Conservation (phyloP, 2,797 vertebrate species). For the Bryconaethiops microstoma region DNA sequence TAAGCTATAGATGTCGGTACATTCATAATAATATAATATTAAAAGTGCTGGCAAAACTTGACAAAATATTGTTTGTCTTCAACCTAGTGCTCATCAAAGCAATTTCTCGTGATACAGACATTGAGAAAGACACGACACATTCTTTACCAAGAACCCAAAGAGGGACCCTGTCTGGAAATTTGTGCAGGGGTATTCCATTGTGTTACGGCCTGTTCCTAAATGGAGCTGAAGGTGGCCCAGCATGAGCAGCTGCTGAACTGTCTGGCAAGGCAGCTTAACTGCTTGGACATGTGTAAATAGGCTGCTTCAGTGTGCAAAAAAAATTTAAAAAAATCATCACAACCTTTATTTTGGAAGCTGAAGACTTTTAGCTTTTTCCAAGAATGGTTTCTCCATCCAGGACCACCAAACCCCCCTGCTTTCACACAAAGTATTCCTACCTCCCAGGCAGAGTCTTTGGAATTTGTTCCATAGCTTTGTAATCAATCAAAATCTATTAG, state of each 20-base stretch:
- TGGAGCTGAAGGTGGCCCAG: neutral
- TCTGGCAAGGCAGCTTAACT: neutral
- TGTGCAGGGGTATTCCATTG: neutral
- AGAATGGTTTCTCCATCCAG: neutral
- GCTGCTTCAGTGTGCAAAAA: neutral
- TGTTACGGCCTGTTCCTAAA: neutral
- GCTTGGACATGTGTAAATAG: neutral
- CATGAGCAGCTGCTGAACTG: neutral
- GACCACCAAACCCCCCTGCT: neutral
- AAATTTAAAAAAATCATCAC: slow-evolving; percentile 1
- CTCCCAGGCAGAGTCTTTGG: neutral
- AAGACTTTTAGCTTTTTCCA: neutral
- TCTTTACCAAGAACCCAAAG: neutral
- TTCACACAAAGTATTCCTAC: neutral
- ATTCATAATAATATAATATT: no score
- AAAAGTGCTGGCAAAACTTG: no score
- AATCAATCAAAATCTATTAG: neutral
- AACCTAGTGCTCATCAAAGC: neutral
- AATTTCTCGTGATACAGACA: no score
- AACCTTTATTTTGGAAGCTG: neutral
- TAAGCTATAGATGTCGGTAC: no score
- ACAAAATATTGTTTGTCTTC: neutral
- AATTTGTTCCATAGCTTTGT: neutral
- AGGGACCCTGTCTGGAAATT: neutral
- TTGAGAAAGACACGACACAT: neutral